Evolutionary conservation across 53 echinoderm and acorn worm genomes (phyloP).

Genomic region (Crossaster papposus): DNA sequence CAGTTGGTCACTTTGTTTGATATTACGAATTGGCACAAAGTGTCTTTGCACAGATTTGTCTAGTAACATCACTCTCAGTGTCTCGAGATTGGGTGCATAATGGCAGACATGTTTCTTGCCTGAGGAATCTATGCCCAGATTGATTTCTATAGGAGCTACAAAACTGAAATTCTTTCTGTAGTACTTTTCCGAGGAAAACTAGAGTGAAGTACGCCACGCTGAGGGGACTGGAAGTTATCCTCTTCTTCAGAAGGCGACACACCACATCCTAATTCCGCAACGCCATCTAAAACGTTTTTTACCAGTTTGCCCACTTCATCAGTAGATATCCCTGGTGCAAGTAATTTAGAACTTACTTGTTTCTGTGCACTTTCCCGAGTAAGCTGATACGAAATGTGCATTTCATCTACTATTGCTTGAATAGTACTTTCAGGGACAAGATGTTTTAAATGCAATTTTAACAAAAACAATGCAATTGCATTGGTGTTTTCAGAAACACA

Average conservation of each 20-base stretch:
- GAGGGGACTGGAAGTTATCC: constrained; percentile 16
- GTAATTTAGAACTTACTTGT: constrained; percentile 38
- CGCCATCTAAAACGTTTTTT: constrained; percentile 52
- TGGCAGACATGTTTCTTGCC: constrained; percentile 51
- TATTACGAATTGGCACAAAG: neutral
- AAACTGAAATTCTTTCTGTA: constrained; percentile 59
- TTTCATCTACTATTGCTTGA: constrained; percentile 62
- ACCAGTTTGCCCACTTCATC: constrained; percentile 30
- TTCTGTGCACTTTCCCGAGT: constrained; percentile 39
- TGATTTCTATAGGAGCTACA: constrained; percentile 57
- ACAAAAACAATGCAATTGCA: constrained; percentile 58
- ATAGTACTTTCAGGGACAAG: constrained; percentile 64
- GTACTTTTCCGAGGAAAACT: constrained; percentile 47
- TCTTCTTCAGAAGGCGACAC: constrained; percentile 39
- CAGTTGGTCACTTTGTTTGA: constrained; percentile 19
- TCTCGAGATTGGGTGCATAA: constrained; percentile 75
- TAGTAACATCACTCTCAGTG: constrained; percentile 44
- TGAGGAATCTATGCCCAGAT: constrained; percentile 51
- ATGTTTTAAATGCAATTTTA: constrained; percentile 62
- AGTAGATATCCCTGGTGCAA: constrained; percentile 16
- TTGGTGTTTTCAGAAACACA: constrained; percentile 42
- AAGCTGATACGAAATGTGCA: constrained; percentile 38
- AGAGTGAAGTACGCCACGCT: constrained; percentile 56
- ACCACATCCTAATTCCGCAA: constrained; percentile 45
- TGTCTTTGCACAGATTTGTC: constrained; percentile 48